Base-by-base conservation (phyloP, 2,113 vertebrate genomes). In the Phyllopteryx taeniolatus region DNA sequence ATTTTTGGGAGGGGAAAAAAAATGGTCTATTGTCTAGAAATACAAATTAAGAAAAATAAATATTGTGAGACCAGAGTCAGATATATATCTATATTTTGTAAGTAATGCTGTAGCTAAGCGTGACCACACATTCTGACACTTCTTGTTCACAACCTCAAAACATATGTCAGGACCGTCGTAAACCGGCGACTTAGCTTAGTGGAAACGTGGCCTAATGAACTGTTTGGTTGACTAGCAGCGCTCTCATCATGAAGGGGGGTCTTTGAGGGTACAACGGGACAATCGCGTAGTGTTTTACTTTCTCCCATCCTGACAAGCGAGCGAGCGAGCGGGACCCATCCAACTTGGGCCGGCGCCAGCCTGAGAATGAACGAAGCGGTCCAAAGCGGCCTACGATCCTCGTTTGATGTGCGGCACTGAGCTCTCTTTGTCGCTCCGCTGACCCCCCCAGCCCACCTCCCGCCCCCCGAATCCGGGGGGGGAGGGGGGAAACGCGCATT, bases 321-420 rank as follows among this genome's bases (percentile, higher is more conserved):
- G 78, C 69, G 67, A 39, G 35, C 35, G 6, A 81, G 72, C 81
- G 79, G 64, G 71, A 73, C 70, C 81, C 82, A 83, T 82, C 84
- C 75, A 85, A 54, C 71, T 81, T 86, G 83, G 88, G 65, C 49
- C 49, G 5, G 0, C 12, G 90, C 90, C 90, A 90, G 84, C 73
- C 76, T 70, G 78, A 80, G 86, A 86, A 85, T 90, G 86, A 89
- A 89, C 76, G 78, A 84, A 80, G 81, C 74, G 76, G 79, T 85
- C 80, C 82, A 72, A 78, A 84, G 76, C 85, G 77, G 77, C 72
- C 87, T 81, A 87, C 84, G 85, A 81, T 77, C 77, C 83, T 49
- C 79, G 83, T 91, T 91, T 92, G 91, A 92, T 92, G 86, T 92
- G 77, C 68, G 61, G 31, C 78, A 91, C 91, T 91, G 86, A 88